Conservation (phyloP, 1,140 invertebrate genomes). For the Bombus superbus region DNA sequence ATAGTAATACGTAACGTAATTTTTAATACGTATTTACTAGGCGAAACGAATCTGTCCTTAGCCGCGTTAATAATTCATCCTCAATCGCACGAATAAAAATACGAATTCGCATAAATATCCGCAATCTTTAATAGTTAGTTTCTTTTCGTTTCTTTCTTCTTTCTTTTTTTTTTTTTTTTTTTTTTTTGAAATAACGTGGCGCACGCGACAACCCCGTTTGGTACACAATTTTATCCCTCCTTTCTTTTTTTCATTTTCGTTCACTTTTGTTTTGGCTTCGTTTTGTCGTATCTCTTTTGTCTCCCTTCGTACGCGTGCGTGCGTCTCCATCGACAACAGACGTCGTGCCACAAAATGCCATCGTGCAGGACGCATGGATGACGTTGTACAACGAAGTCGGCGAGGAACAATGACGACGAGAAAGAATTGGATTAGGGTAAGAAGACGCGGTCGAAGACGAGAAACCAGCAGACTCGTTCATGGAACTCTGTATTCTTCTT, state of each 20-base stretch:
- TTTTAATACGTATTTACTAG: neutral
- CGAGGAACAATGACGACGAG: conserved; percentile 29
- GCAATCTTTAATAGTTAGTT: neutral
- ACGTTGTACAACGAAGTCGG: conserved; percentile 36
- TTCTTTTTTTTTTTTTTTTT: neutral
- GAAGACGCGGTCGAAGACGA: neutral
- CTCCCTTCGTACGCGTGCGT: conserved; percentile 8
- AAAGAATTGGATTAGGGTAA: conserved; percentile 4
- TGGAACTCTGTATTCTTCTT: neutral
- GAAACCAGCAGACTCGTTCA: neutral
- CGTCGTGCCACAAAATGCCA: conserved; percentile 56
- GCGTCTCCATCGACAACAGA: conserved; percentile 52
- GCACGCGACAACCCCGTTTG: conserved; percentile 32
- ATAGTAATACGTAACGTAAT: neutral
- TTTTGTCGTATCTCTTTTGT: neutral
- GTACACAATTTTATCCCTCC: neutral
- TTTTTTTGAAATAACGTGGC: conserved; percentile 43
- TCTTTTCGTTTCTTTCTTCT: too few species aligned
- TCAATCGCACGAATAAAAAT: neutral
- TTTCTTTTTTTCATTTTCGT: neutral
- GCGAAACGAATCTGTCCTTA: neutral
- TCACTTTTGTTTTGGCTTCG: neutral
- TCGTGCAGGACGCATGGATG: conserved; percentile 27
- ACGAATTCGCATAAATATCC: neutral
- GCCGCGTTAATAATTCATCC: neutral